Evolutionary conservation across 1,140 invertebrate species (phyloP).

Genomic region (Leptinotarsa texana): DNA sequence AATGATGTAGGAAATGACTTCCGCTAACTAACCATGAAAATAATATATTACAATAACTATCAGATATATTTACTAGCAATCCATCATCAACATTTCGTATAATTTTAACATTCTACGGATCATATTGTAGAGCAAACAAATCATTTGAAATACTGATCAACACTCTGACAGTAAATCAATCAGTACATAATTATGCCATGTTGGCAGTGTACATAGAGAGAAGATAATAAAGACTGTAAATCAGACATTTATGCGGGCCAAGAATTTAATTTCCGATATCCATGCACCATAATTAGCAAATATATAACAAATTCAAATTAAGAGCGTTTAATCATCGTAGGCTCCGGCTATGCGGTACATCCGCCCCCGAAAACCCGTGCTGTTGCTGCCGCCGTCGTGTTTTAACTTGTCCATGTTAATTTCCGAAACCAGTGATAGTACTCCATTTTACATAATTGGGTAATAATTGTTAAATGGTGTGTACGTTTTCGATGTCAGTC

Average conservation of each 20-base stretch:
- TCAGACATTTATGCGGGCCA: conserved; percentile 37
- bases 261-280: conserved; percentile 49
- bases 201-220: conserved; percentile 24
- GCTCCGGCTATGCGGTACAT: conserved; percentile 22
- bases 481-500: conserved; percentile 48
- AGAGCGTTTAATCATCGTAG: conserved; percentile 33
- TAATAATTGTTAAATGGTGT: conserved; percentile 55
- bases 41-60: too few relatives aligned
- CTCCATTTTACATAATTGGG: conserved; percentile 33
- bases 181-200: conserved; percentile 12
- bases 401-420: conserved; percentile 54
- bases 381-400: conserved; percentile 40
- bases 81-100: too few relatives aligned
- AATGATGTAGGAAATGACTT: too few relatives aligned
- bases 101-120: too few relatives aligned
- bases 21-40: too few relatives aligned
- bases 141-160: too few relatives aligned
- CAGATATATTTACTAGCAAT: too few relatives aligned
- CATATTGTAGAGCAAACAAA: too few relatives aligned
- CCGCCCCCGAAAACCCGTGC: conserved; percentile 29
- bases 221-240: conserved; percentile 35
- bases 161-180: too few relatives aligned
- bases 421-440: conserved; percentile 50
- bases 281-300: conserved; percentile 49
- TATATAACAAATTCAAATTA: conserved; percentile 51